Percentiles rank a stretch among this genome's conserved stretches.
These are phyloP conservation scores for Aptenodytes patagonicus DNA, from an alignment of 2,113 vertebrate species.

Conservation along the genomic window DNA sequence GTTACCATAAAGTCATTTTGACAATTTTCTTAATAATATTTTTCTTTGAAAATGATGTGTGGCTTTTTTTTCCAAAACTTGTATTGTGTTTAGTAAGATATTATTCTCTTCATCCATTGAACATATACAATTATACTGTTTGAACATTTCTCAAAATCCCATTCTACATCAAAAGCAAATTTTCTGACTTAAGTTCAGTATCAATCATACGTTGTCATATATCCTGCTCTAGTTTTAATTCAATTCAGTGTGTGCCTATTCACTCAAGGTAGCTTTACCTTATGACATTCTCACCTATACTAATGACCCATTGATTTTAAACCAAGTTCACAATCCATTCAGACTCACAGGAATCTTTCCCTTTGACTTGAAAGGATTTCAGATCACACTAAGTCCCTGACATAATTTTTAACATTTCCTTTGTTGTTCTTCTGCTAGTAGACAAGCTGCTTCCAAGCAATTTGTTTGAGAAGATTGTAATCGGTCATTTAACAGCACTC, in stretches of 20 bases:
- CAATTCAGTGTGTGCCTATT: neutral
- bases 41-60: neutral
- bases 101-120: neutral
- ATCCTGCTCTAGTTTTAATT: neutral
- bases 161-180: neutral
- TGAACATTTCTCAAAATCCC: neutral
- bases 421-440: neutral
- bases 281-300: neutral
- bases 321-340: neutral
- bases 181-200: neutral
- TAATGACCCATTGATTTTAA: slow-evolving; percentile 1
- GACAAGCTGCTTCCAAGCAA: neutral
- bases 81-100: neutral
- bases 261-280: neutral
- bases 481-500: neutral
- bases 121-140: neutral
- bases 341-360: neutral
- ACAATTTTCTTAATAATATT: neutral
- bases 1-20: slow-evolving; percentile 2
- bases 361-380: neutral
- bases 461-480: neutral
- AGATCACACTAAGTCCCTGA: neutral
- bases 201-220: neutral
- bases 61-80: neutral
- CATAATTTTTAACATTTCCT: neutral